Evolutionary conservation across 1,140 invertebrate species (phyloP).

Genomic region (Megathymus violae): DNA sequence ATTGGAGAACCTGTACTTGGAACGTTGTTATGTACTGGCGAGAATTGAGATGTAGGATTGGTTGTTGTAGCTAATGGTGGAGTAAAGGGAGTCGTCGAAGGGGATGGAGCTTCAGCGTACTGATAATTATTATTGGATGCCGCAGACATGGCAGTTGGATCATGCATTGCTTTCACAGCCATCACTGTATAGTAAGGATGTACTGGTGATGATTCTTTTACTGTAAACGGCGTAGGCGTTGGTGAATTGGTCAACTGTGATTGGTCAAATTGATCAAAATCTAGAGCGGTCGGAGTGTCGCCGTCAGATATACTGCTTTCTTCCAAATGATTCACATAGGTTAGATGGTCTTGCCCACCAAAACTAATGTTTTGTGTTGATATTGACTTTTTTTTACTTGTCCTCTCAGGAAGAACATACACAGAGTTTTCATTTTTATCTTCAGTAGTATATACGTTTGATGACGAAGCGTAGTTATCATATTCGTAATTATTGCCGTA

Average conservation of each 20-base stretch:
- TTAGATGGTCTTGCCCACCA: slow-evolving; percentile 70
- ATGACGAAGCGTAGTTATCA: slow-evolving; percentile 67
- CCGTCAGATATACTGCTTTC: slow-evolving; percentile 49
- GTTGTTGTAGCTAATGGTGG: slow-evolving; percentile 45
- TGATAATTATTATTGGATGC: slow-evolving; percentile 74
- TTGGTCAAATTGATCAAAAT: slow-evolving; percentile 59
- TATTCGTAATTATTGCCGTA: slow-evolving; percentile 67
- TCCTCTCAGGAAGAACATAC: slow-evolving; percentile 46
- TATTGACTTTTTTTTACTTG: slow-evolving; percentile 72
- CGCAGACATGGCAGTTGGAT: slow-evolving; percentile 55
- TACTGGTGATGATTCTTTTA: slow-evolving; percentile 59
- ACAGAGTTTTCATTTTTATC: slow-evolving; percentile 56
- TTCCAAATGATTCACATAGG: slow-evolving; percentile 67
- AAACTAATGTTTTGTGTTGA: slow-evolving; percentile 79
- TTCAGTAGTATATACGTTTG: slow-evolving; percentile 58
- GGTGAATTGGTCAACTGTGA: slow-evolving; percentile 41
- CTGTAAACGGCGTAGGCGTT: slow-evolving; percentile 50
- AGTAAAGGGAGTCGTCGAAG: slow-evolving; percentile 46
- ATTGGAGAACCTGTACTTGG: slow-evolving; percentile 15
- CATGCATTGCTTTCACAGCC: slow-evolving; percentile 63
- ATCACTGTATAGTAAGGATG: slow-evolving; percentile 67
- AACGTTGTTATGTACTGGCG: not conserved
- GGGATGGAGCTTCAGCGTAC: slow-evolving; percentile 62
- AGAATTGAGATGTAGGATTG: slow-evolving; percentile 17
- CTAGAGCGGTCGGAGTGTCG: slow-evolving; percentile 55